phyloP scores from a whole-genome alignment of 2,888 invertebrate genomes.

The Melangyna quadrimaculata region DNA sequence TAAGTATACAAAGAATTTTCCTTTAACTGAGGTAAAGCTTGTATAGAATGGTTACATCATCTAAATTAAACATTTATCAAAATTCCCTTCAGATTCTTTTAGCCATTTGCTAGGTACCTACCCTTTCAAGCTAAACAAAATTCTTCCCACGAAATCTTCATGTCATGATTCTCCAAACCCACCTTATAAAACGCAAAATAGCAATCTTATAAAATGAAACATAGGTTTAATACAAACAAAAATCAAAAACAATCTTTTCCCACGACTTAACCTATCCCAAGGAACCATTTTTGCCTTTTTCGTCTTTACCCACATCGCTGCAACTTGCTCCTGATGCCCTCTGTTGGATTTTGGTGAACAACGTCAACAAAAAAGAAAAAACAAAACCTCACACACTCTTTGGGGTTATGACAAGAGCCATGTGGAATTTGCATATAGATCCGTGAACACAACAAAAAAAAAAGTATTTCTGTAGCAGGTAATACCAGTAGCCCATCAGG shows the following conservation, averaged over 20 bases:
- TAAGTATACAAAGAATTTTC: too few relatives aligned
- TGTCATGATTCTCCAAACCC: constrained; percentile 7
- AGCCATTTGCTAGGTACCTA: too few relatives aligned
- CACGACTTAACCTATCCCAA: constrained; percentile 65
- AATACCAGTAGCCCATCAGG: constrained; percentile 53
- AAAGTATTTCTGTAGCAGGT: constrained; percentile 12
- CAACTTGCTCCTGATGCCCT: neutral
- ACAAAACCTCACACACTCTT: constrained; percentile 3
- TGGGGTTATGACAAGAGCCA: constrained; percentile 54
- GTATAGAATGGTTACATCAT: neutral
- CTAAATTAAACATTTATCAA: neutral
- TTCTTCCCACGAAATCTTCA: constrained; percentile 42
- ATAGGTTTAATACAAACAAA: neutral
- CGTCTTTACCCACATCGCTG: constrained; percentile 22
- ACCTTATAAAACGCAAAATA: constrained; percentile 27
- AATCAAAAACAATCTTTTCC: constrained; percentile 33
- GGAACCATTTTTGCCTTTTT: constrained; percentile 49
- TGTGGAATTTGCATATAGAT: constrained; percentile 43
- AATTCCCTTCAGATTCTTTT: neutral
- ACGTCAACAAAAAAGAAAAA: neutral
- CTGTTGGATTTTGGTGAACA: neutral
- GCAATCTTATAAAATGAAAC: constrained; percentile 14
- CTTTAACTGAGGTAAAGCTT: too few relatives aligned
- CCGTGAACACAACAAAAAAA: neutral
- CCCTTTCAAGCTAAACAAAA: neutral